Conservation (phyloP, 1,140 invertebrate species). For the Drosophila jambulina region DNA sequence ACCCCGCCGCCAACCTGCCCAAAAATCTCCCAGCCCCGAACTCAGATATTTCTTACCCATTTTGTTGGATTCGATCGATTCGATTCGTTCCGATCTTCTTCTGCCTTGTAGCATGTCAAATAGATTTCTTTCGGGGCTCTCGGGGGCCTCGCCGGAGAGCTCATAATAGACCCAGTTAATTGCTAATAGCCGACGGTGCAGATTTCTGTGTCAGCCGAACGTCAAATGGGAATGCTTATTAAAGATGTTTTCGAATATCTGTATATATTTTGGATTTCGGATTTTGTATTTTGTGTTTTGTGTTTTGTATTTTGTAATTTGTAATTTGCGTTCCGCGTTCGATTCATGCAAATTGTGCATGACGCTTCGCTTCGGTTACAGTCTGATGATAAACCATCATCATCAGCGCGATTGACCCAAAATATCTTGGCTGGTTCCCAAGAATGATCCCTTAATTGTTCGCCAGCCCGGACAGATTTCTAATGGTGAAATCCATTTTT, state of each 20-base stretch:
- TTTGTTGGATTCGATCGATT: conserved; percentile 53
- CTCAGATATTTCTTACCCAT: conserved; percentile 13
- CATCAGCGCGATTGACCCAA: conserved; percentile 65
- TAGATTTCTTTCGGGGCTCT: conserved; percentile 62
- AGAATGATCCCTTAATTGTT: conserved; percentile 63
- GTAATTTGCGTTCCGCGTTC: conserved; percentile 76
- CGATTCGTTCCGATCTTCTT: conserved; percentile 84
- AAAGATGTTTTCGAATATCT: conserved; percentile 65
- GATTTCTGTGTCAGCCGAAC: conserved; percentile 79
- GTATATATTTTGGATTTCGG: background rate
- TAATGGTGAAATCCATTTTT: conserved; percentile 53
- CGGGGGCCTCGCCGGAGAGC: conserved; percentile 40
- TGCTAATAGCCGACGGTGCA: conserved; percentile 83
- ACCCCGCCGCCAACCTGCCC: conserved; percentile 4
- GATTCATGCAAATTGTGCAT: conserved; percentile 80
- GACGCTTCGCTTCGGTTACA: conserved; percentile 78
- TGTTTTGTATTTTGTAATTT: conserved; percentile 35
- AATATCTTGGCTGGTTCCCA: conserved; percentile 62
- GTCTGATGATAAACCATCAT: conserved; percentile 69
- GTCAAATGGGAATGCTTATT: conserved; percentile 78
- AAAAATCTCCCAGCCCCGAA: conserved; percentile 7
- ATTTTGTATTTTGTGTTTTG: conserved; percentile 11
- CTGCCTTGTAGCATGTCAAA: conserved; percentile 83
- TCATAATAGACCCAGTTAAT: conserved; percentile 84
- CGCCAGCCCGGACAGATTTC: conserved; percentile 23